Evolutionary conservation across 2,888 invertebrate genomes (phyloP), one percentile per base, ranked within the genome.

Genomic region (Dorcus parallelipipedus): DNA sequence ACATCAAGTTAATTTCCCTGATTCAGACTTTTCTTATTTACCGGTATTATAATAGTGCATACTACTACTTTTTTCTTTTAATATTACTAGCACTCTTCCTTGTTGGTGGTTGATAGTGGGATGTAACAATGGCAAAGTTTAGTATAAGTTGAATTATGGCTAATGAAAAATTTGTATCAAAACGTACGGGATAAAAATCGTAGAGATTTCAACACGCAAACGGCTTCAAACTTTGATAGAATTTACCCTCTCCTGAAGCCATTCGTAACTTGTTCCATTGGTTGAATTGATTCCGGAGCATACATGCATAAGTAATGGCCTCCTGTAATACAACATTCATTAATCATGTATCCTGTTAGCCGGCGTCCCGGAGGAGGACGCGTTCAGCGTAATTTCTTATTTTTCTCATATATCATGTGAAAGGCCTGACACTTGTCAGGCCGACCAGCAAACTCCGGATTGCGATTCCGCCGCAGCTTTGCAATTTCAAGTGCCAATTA

Each of bases 401-500:
- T 76, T 76, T 76, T 76, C 74, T 74, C 76, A 76, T 76, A 76
- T 75, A 76, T 76, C 76, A 76, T 71, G 69, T 58, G 68, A 70
- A 73, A 71, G 69, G 68, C 73, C 70, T 73, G 75, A 74, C 75
- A 74, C 74, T 74, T 74, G 74, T 74, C 74, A 72, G 69, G 66
- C 61, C 50, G 60, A 57, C 61, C 59, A 54, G 52, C 57, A 41
- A 47, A 48, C 56, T 56, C 61, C 51, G 60, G 63, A 61, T 62
- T 64, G 60, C 55, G 64, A 64, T 65, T 60, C 61, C 59, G 51
- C 48, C 45, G 50, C 61, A 61, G 67, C 66, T 69, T 68, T 68
- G 71, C 75, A 74, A 75, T 75, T 74, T 72, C 73, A 73, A 74
- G 67, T 71, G 73, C 73, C 75, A 77, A 78, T 78, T 78, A 78